A percentile compares a stretch with the other conserved stretches of the same genome.
phyloP scores from a whole-genome alignment of 2,797 vertebrate genomes.

The Oceanodroma leucorhoa region DNA sequence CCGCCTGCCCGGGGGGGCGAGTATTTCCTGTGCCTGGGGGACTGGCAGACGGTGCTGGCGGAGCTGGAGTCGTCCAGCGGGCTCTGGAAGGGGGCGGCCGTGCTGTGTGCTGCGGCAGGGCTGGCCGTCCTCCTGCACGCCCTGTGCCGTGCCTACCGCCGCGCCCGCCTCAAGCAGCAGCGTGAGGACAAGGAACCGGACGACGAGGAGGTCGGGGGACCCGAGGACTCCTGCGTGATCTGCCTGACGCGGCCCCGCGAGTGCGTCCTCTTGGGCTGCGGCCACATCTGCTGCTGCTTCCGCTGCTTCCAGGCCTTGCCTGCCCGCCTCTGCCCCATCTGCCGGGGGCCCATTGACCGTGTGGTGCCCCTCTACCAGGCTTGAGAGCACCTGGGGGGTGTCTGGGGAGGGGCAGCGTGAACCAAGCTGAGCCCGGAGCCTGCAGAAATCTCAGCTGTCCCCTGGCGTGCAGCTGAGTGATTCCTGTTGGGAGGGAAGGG shows the following conservation, averaged over 20 bases:
- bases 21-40: conserved; percentile 81
- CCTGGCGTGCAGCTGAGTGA: background rate
- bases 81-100: conserved; percentile 75
- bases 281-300: conserved; percentile 88
- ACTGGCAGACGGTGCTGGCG: conserved; percentile 77
- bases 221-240: conserved; percentile 79
- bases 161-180: conserved; percentile 41
- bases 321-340: conserved; percentile 80
- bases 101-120: conserved; percentile 68
- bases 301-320: conserved; percentile 83
- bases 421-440: background rate
- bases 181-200: conserved; percentile 71
- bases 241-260: conserved; percentile 80
- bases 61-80: conserved; percentile 70
- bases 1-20: conserved; percentile 74
- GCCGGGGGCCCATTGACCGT: conserved; percentile 79
- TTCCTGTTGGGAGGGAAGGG: background rate
- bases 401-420: background rate
- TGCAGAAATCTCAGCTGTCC: background rate
- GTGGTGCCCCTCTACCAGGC: conserved; percentile 84
- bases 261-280: conserved; percentile 85
- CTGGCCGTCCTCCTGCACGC: conserved; percentile 69
- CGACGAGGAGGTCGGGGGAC: background rate
- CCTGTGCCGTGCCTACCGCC: conserved; percentile 73
- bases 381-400: background rate